Base-by-base conservation (phyloP, 2,888 invertebrate species). In the Stictocephala bisonia region DNA sequence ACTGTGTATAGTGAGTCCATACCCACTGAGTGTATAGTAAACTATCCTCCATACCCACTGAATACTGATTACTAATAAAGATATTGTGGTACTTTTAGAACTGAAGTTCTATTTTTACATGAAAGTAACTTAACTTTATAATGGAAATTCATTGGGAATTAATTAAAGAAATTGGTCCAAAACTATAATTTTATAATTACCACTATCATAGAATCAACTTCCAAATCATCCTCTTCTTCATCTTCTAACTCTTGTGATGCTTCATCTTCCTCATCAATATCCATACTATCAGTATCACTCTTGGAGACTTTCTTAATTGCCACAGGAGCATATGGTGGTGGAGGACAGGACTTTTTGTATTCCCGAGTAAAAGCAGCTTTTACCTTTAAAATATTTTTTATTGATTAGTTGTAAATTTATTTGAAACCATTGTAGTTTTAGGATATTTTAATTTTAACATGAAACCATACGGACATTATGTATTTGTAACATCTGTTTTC, bases 361-460 rank as follows among this genome's bases (percentile, higher is more conserved):
- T 92, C 87, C 48, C 97, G 89, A 0, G 99, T 99, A 83, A 99
- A 92, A 0, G 97, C 95, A 0, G 96, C 90, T 86, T 99, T 99
- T 0, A 95, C 92, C 94, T 94, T 41, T 64, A 50, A 58, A 68
- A 56, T 53, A 27, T 41, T 40, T 64, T 18, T 67, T 20, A 41
- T 2, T 35, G n/a, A 74, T 20, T 51, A 24, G 15, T 20, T 72
- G 31, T 18, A 20, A 22, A 13, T 15, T 71, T 13, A 13, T 27
- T 29, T 3, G 31, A 35, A 11, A 13, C 13, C 13, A 35, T 35
- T 35, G 35, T 35, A 11, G 35, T 11, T 13, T 35, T n/a, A n/a
- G n/a, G n/a, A n/a, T n/a, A n/a, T n/a, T n/a, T n/a, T n/a, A n/a
- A n/a, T n/a, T n/a, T n/a, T n/a, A n/a, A n/a, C n/a, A n/a, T n/a